Evolutionary conservation across 2,113 vertebrate genomes (phyloP), one percentile per base, ranked within the genome.

Genomic region (Oreochromis spilurus): DNA sequence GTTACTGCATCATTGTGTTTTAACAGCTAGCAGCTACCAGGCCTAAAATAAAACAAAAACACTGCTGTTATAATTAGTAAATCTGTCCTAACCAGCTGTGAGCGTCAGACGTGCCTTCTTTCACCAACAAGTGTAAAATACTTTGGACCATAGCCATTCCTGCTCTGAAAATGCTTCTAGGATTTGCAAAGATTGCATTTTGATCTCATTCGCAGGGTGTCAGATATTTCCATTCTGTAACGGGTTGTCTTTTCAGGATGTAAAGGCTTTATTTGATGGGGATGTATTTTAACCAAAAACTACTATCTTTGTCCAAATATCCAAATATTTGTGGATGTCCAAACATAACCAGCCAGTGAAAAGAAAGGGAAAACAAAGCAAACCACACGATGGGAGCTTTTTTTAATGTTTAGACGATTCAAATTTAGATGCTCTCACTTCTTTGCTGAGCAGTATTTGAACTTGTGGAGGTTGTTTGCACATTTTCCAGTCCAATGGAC

Each of bases 51-150:
- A 60, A 77, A 77, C 40, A 58, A 48, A 43, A 82, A 19, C 82
- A 72, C 75, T 3, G 43, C 16, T 45, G 81, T 16, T 87, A 75
- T 86, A 82, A 92, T 91, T 75, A 89, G 81, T 11, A 12, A 89
- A 77, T 62, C 78, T 54, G 82, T 31, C 21, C 83, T 48, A 48
- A 81, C 50, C 57, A 75, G 86, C 86, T 78, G 79, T 38, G 84
- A 83, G 55, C 7, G 4, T 81, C 81, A 81, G 75, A 83, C 14
- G 0, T 36, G 48, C 34, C 26, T 80, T 36, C 82, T 72, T 16
- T 31, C 24, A 75, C n/a, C 75, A 34, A 67, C 45, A 36, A 10
- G 52, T 8, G 81, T 57, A 57, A 75, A 36, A 77, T 58, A n/a
- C 60, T 31, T 55, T 29, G 4, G 62, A 24, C 4, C 19, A 38